Evolutionary conservation across 2,888 invertebrate genomes (phyloP).

Genomic region (Atethmia centrago): DNA sequence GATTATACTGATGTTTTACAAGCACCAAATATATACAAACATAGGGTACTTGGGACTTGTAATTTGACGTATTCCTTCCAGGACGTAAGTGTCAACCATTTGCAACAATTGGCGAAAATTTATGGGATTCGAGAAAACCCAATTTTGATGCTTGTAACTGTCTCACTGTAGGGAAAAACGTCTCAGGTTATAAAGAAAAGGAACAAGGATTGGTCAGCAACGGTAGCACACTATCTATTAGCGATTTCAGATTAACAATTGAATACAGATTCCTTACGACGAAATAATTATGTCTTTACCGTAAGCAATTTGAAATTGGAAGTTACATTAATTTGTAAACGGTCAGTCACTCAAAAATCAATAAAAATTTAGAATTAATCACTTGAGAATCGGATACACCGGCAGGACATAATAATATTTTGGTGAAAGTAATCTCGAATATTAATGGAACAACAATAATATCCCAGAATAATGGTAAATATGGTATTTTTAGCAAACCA

Average conservation of each 20-base stretch:
- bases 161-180: background rate
- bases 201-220: background rate
- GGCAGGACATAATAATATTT: background rate
- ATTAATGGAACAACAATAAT: background rate
- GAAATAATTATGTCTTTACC: background rate
- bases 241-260: too few relatives aligned
- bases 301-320: background rate
- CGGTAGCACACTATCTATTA: background rate
- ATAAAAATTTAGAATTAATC: background rate
- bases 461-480: background rate
- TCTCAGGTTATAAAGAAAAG: background rate
- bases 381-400: background rate
- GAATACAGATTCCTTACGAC: too few relatives aligned
- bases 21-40: too few relatives aligned
- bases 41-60: too few relatives aligned
- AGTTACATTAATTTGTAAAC: background rate
- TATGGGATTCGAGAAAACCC: too few relatives aligned
- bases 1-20: too few relatives aligned
- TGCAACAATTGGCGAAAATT: too few relatives aligned
- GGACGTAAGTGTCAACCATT: too few relatives aligned
- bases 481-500: background rate
- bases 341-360: background rate
- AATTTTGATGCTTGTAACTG: background rate
- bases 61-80: too few relatives aligned
- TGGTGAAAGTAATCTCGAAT: conserved; percentile 1